A percentile compares a stretch with the other conserved stretches of the same genome.
These are phyloP conservation scores for Craseonycteris thonglongyai DNA, from an alignment of 2,113 vertebrate species.

Conservation along the genomic window DNA sequence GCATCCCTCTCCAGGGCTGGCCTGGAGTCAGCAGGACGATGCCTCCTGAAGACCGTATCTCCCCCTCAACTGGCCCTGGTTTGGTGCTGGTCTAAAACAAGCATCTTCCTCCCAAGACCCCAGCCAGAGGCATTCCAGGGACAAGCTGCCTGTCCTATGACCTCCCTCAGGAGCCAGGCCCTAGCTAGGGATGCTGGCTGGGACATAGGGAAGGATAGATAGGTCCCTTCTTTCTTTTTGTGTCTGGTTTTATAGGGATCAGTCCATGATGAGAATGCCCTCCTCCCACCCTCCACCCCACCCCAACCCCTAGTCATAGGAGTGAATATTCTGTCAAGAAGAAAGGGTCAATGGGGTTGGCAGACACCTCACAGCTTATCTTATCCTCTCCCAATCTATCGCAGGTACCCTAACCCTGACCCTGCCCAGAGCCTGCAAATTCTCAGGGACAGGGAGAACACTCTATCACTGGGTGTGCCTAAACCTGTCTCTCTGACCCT, in stretches of 20 bases:
- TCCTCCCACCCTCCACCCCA: too few relatives aligned
- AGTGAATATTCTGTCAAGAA: not conserved
- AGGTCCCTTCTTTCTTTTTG: not conserved
- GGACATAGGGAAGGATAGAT: not conserved
- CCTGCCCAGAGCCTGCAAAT: not conserved
- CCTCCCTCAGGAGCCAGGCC: not conserved
- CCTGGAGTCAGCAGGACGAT: not conserved
- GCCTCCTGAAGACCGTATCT: not conserved
- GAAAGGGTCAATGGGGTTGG: not conserved
- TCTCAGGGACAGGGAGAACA: not conserved
- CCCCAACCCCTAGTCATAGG: not conserved
- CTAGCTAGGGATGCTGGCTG: not conserved
- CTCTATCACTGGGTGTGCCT: not conserved
- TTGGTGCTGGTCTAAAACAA: not conserved
- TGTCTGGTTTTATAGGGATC: not conserved
- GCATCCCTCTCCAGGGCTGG: not conserved
- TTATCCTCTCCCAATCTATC: not conserved
- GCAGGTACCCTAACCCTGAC: not conserved
- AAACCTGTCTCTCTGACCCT: not conserved
- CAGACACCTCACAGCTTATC: not conserved
- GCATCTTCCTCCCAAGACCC: not conserved
- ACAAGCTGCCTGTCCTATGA: not conserved
- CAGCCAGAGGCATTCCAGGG: not conserved
- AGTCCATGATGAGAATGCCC: not conserved
- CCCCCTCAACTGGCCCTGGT: not conserved